These are phyloP conservation scores for Eurystomus gularis DNA, from an alignment of 2,113 vertebrate genomes.

Conservation along the genomic window DNA sequence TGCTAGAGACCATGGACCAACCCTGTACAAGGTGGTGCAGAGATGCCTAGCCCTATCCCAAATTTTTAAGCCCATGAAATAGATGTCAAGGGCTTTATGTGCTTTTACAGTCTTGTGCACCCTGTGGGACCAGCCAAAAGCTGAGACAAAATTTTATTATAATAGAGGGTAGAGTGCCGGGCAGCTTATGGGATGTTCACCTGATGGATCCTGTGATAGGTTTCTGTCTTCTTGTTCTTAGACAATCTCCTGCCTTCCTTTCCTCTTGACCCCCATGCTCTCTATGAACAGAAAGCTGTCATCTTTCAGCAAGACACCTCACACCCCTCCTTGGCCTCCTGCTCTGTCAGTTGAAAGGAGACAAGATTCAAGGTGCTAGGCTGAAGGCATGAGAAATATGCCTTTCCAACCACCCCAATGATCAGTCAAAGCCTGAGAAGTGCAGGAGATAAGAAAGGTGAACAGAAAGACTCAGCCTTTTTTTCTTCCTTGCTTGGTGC, in stretches of 20 bases:
- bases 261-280: background rate
- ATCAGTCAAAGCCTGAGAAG: background rate
- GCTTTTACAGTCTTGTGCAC: too few species aligned
- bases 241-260: background rate
- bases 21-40: too few species aligned
- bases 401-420: background rate
- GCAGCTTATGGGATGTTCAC: too few species aligned
- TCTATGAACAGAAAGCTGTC: background rate
- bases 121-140: too few species aligned
- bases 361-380: background rate
- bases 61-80: too few species aligned
- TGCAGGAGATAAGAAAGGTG: background rate
- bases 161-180: too few species aligned
- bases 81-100: too few species aligned
- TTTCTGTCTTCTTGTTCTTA: background rate
- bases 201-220: too few species aligned
- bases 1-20: too few species aligned
- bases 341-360: background rate
- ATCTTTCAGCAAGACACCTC: background rate
- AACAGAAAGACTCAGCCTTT: background rate
- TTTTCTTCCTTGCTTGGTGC: background rate
- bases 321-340: background rate
- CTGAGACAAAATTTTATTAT: too few species aligned
- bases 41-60: too few species aligned
- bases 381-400: background rate